These are phyloP conservation scores for Psix sp. DNA, from an alignment of 1,140 invertebrate species.

Conservation along the genomic window DNA sequence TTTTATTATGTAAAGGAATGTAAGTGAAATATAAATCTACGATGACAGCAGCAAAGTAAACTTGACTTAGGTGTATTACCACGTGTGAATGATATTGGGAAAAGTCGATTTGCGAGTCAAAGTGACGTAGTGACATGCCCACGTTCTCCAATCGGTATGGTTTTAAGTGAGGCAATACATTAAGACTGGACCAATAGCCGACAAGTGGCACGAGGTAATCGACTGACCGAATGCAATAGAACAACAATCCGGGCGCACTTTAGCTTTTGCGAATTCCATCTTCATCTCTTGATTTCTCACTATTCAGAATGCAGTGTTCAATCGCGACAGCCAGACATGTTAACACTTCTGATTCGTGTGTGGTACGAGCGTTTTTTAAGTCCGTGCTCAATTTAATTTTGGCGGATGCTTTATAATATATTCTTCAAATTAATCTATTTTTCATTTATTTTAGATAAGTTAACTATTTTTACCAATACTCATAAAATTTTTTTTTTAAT, in stretches of 20 bases:
- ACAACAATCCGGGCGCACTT: constrained; percentile 63
- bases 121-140: constrained; percentile 45
- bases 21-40: no score
- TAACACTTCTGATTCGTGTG: constrained; percentile 62
- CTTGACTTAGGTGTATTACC: constrained; percentile 28
- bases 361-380: constrained; percentile 64
- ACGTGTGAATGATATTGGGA: constrained; percentile 48
- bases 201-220: constrained; percentile 76
- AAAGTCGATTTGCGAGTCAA: constrained; percentile 58
- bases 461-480: no score
- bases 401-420: background rate
- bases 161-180: constrained; percentile 47
- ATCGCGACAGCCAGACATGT: constrained; percentile 69
- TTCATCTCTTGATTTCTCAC: constrained; percentile 60
- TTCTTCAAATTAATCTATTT: background rate
- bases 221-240: constrained; percentile 70
- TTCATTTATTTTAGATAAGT: background rate
- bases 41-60: no score
- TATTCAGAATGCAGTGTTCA: constrained; percentile 65
- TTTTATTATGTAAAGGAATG: no score
- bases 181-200: constrained; percentile 69
- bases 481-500: no score
- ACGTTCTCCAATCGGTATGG: constrained; percentile 57
- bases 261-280: constrained; percentile 65
- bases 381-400: constrained; percentile 21